Percentiles rank a stretch among this genome's conserved stretches.
These are phyloP conservation scores for Camponotus fellah DNA, from an alignment of 2,888 invertebrate species.

Conservation along the genomic window DNA sequence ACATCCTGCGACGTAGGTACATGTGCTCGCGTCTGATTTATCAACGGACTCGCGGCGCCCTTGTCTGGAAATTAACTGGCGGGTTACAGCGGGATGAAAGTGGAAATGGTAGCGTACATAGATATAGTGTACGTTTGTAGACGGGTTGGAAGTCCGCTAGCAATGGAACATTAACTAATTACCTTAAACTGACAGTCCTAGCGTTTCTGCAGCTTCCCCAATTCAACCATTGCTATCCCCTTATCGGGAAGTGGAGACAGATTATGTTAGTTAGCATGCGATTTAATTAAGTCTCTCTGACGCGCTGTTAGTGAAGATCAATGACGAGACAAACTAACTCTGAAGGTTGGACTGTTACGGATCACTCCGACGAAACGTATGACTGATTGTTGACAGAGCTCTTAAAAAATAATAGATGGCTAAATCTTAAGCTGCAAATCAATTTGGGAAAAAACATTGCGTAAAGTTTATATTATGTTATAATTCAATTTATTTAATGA, in stretches of 20 bases:
- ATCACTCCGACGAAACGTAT: constrained; percentile 32
- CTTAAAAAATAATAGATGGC: not conserved
- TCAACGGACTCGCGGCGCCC: constrained; percentile 66
- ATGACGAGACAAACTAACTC: constrained; percentile 56
- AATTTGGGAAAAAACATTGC: not conserved
- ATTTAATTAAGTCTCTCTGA: constrained; percentile 76
- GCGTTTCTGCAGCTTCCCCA: constrained; percentile 64
- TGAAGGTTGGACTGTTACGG: constrained; percentile 36
- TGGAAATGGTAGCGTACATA: constrained; percentile 55
- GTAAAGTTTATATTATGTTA: not conserved
- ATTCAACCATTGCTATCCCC: constrained; percentile 65
- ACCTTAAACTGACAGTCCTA: constrained; percentile 70
- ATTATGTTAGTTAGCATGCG: constrained; percentile 77
- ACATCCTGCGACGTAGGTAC: constrained; percentile 43
- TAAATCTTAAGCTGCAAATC: constrained; percentile 16
- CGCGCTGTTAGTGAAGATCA: constrained; percentile 53
- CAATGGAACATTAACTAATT: constrained; percentile 79
- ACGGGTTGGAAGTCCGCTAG: constrained; percentile 66
- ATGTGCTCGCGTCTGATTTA: constrained; percentile 69
- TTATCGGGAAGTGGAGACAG: constrained; percentile 71
- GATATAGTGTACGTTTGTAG: constrained; percentile 52
- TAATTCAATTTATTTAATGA: not conserved
- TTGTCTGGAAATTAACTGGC: constrained; percentile 66
- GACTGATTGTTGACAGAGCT: constrained; percentile 34
- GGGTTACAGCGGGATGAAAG: constrained; percentile 58